Evolutionary conservation across 2,888 invertebrate genomes (phyloP).

Genomic region (Schizaphis graminum): DNA sequence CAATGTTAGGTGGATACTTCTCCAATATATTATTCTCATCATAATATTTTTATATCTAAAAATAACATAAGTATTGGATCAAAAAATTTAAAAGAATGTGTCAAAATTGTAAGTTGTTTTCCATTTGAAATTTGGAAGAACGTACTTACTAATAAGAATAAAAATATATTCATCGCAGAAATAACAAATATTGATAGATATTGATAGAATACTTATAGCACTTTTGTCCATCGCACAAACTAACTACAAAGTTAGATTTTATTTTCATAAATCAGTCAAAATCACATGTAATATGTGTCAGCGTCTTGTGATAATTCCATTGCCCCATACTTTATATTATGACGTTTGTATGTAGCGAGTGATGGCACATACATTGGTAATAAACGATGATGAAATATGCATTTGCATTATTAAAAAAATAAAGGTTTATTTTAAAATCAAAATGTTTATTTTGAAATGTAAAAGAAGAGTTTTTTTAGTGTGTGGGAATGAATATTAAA

Average conservation of each 20-base stretch:
- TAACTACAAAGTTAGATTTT: background rate
- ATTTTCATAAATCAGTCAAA: background rate
- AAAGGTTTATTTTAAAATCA: background rate
- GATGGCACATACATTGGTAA: background rate
- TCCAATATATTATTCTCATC: too few relatives aligned
- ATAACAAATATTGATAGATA: background rate
- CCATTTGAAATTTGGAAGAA: too few relatives aligned
- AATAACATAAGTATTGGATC: too few relatives aligned
- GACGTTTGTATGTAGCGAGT: background rate
- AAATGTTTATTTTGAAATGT: background rate
- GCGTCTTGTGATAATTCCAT: background rate
- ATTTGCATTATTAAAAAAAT: background rate
- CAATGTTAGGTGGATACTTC: too few relatives aligned
- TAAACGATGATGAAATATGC: background rate
- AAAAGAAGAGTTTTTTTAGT: background rate
- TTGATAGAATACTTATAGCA: background rate
- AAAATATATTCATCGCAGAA: background rate
- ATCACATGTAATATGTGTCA: background rate
- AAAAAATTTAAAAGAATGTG: too few relatives aligned
- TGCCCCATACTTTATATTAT: background rate
- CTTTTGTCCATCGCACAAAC: background rate
- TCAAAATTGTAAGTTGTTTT: too few relatives aligned
- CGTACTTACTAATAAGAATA: too few relatives aligned
- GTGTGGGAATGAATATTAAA: background rate
- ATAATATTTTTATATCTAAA: too few relatives aligned